Evolutionary conservation across 2,797 vertebrate species (phyloP).

Genomic region (Artibeus lituratus): DNA sequence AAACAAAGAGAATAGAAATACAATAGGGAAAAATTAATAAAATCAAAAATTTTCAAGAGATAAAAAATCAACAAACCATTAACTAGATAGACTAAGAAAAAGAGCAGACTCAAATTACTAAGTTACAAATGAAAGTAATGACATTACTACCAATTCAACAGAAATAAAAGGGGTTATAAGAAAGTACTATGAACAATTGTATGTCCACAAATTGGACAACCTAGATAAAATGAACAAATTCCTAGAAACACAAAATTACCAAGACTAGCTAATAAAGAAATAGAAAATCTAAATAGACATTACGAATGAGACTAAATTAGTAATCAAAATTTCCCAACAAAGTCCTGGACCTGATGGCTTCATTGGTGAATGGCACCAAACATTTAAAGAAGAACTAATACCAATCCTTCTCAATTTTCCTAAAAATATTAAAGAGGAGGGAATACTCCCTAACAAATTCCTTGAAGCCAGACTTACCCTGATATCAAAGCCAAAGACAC

Average conservation of each 20-base stretch:
- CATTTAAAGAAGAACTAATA: background rate
- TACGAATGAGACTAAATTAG: background rate
- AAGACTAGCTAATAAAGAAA: background rate
- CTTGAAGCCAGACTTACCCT: background rate
- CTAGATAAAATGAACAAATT: background rate
- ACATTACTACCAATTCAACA: background rate
- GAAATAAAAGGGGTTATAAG: background rate
- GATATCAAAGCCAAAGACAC: background rate
- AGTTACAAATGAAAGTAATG: background rate
- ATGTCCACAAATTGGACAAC: background rate
- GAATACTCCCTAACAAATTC: background rate
- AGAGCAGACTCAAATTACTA: background rate
- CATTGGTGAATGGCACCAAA: background rate
- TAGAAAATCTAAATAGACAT: background rate
- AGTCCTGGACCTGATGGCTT: background rate
- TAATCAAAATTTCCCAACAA: background rate
- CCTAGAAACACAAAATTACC: background rate
- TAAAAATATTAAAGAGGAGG: background rate
- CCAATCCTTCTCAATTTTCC: background rate
- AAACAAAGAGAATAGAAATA: background rate
- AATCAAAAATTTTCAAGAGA: background rate
- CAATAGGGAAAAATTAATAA: background rate
- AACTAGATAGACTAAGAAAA: background rate
- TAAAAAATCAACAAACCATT: background rate
- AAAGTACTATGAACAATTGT: background rate